Percentiles rank a stretch among this genome's conserved stretches.
phyloP scores from a whole-genome alignment of 1,140 invertebrate genomes.

The Papilio polyxenes region DNA sequence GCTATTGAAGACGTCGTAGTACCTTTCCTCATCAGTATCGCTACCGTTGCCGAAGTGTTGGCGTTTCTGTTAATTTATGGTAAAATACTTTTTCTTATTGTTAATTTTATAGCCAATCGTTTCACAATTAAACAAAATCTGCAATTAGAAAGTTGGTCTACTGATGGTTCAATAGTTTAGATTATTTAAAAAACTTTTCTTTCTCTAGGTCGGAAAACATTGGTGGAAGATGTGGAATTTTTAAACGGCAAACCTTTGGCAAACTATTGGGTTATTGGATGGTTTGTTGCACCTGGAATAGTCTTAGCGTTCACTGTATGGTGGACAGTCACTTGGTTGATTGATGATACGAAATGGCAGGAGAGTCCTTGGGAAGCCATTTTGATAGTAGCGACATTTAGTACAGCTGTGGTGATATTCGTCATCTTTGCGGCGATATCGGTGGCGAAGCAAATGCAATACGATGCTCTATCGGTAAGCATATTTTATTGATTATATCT shows the following conservation, averaged over 20 bases:
- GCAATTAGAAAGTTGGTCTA: no score
- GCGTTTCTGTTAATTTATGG: constrained; percentile 71
- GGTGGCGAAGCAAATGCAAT: constrained; percentile 65
- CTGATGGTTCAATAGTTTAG: not conserved
- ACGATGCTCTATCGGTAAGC: constrained; percentile 59
- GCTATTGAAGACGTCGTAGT: constrained; percentile 57
- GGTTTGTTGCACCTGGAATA: constrained; percentile 53
- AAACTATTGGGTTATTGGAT: constrained; percentile 60
- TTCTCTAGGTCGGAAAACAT: constrained; percentile 59
- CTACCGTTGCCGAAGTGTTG: constrained; percentile 58
- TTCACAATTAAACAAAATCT: not conserved
- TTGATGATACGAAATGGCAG: constrained; percentile 43
- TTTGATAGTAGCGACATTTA: constrained; percentile 41
- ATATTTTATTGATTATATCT: not conserved
- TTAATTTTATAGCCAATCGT: not conserved
- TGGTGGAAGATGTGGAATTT: constrained; percentile 69
- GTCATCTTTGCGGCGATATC: constrained; percentile 50
- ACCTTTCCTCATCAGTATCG: constrained; percentile 55
- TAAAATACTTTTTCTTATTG: constrained; percentile 41
- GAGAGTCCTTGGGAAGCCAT: constrained; percentile 51
- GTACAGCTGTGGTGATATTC: constrained; percentile 44
- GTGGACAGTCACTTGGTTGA: constrained; percentile 52
- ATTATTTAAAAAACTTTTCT: constrained; percentile 9
- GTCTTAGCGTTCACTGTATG: constrained; percentile 50
- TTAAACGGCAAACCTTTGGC: constrained; percentile 51